These are phyloP conservation scores for Triplophysa dalaica DNA, from an alignment of 2,113 vertebrate species.

Conservation along the genomic window DNA sequence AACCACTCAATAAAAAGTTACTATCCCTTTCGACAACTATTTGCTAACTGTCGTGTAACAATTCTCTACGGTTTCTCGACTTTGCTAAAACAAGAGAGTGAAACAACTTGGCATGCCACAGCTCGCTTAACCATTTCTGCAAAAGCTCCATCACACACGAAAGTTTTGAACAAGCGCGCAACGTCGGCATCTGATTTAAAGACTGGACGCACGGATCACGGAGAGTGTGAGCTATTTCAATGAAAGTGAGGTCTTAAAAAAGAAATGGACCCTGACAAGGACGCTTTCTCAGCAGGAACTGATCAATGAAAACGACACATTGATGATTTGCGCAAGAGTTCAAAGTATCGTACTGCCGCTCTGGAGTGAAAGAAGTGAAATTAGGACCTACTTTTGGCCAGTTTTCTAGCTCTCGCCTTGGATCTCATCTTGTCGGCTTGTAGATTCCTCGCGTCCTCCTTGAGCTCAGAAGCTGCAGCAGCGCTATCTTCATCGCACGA, in stretches of 20 bases:
- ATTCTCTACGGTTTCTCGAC: conserved; percentile 55
- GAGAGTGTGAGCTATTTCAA: conserved; percentile 45
- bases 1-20: conserved; percentile 81
- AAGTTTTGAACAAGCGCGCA: conserved; percentile 69
- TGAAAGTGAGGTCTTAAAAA: conserved; percentile 30
- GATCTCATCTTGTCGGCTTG: conserved; percentile 97
- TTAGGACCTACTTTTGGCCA: conserved; percentile 95
- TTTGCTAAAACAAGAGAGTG: conserved; percentile 49
- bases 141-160: conserved; percentile 71
- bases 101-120: conserved; percentile 51
- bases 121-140: conserved; percentile 51
- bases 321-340: conserved; percentile 64
- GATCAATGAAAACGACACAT: conserved; percentile 76
- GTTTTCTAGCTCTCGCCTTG: conserved; percentile 99
- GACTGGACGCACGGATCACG: conserved; percentile 57
- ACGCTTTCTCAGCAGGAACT: conserved; percentile 65
- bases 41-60: conserved; percentile 78
- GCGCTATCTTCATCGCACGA: conserved; percentile 99
- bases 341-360: conserved; percentile 63
- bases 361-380: conserved; percentile 69
- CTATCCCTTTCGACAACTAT: conserved; percentile 85
- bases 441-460: conserved; percentile 96
- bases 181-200: conserved; percentile 55
- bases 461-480: conserved; percentile 97
- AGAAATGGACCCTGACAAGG: conserved; percentile 69